Evolutionary conservation across 2,888 invertebrate species (phyloP).

Genomic region (Adelognathus sp.): DNA sequence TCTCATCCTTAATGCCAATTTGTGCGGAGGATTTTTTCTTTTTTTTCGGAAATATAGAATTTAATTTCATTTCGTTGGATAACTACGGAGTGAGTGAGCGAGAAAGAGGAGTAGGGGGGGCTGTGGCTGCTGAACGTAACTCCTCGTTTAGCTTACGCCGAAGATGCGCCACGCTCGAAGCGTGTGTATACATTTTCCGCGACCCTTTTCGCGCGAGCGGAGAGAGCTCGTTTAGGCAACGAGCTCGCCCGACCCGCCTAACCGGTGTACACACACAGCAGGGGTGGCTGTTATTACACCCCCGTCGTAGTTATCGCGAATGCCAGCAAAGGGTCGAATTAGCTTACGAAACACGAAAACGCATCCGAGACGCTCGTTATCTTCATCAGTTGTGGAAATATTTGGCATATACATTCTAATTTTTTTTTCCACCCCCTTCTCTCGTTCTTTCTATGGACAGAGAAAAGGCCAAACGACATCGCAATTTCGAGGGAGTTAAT

Average conservation of each 20-base stretch:
- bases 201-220: slow-evolving; percentile 58
- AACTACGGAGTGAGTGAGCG: slow-evolving; percentile 23
- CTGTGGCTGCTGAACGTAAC: slow-evolving; percentile 40
- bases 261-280: slow-evolving; percentile 23
- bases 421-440: too few species aligned
- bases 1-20: slow-evolving; percentile 65
- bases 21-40: slow-evolving; percentile 57
- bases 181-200: slow-evolving; percentile 26
- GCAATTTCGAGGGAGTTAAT: neutral
- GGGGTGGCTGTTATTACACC: slow-evolving; percentile 10
- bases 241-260: slow-evolving; percentile 41
- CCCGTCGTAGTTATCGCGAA: slow-evolving; percentile 43
- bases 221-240: slow-evolving; percentile 60
- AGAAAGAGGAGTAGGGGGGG: neutral
- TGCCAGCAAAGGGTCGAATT: slow-evolving; percentile 53
- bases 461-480: slow-evolving; percentile 35
- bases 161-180: slow-evolving; percentile 38
- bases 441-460: slow-evolving; percentile 27
- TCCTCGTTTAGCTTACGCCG: slow-evolving; percentile 19
- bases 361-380: slow-evolving; percentile 33
- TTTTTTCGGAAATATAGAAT: slow-evolving; percentile 64
- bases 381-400: slow-evolving; percentile 15
- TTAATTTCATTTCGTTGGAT: slow-evolving; percentile 63
- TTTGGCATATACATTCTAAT: neutral
- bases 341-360: slow-evolving; percentile 10